Evolutionary conservation across 2,797 vertebrate genomes (phyloP).

Genomic region (Cossypha caffra): DNA sequence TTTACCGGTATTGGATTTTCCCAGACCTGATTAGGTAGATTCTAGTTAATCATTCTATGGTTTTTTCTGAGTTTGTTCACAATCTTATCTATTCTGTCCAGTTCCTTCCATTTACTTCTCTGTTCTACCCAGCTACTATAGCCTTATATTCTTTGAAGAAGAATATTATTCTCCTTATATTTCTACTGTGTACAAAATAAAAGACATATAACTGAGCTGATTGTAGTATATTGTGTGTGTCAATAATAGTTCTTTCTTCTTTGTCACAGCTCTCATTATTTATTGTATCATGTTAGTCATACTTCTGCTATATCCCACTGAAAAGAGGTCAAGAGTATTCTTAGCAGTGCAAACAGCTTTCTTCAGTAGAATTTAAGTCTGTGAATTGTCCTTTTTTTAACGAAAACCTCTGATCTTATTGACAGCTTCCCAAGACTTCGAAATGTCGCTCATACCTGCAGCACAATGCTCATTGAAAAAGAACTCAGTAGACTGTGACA

Average conservation of each 20-base stretch:
- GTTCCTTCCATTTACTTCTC: background rate
- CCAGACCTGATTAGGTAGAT: background rate
- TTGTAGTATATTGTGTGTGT: background rate
- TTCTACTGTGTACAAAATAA: background rate
- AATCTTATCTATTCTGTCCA: background rate
- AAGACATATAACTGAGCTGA: background rate
- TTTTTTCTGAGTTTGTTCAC: background rate
- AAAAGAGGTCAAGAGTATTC: background rate
- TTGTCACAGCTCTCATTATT: background rate
- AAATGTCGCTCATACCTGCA: background rate
- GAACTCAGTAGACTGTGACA: background rate
- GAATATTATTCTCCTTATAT: background rate
- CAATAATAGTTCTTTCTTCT: background rate
- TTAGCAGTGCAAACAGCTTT: background rate
- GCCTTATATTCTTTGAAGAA: background rate
- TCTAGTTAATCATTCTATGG: background rate
- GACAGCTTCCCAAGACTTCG: background rate
- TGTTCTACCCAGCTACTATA: background rate
- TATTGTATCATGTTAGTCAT: background rate
- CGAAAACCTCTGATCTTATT: background rate
- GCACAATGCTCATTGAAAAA: background rate
- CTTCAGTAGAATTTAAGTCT: background rate
- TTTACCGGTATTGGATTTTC: background rate
- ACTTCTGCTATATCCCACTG: background rate
- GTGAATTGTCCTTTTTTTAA: background rate